Base-by-base conservation (phyloP, 2,888 invertebrate species). In the Meloe dianella region DNA sequence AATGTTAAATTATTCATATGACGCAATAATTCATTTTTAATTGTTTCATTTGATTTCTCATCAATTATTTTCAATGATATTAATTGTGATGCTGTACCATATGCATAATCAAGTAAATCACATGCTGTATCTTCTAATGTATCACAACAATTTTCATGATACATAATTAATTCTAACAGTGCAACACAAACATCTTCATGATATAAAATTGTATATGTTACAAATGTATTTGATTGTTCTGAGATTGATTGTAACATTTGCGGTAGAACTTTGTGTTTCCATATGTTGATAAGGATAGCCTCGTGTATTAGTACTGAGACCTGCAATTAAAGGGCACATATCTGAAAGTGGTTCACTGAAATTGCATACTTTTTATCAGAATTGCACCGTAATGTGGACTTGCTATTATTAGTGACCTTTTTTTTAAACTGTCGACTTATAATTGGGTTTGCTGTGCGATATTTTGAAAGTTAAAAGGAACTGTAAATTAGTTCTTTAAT, bases 181-280 rank as follows among this genome's bases (percentile, higher is more conserved):
- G 94, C 92, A 29, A 94, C 88, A 0, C 90, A 89, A 0, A 92
- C 90, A 0, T 91, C 81, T 74, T 83, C 82, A 61, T 83, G 82
- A 58, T 80, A 83, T 3, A 82, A 69, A 47, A 83, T 71, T 78
- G 93, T 91, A 75, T 95, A 94, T 57, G 92, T 86, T 12, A 93
- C 86, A 78, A 95, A 93, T 5, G 91, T 91, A 70, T 90, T 90
- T 56, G 86, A 82, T 0, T 92, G 91, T 60, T 90, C 87, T 0
- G 89, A 87, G 74, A 90, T 87, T 17, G 90, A 79, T 77, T 91
- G 89, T 30, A 93, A 78, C n/a, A 96, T 85, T 79, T 90, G 87
- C 0, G 94, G 92, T 74, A 95, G 89, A 24, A 96, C 88, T 79
- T 93, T 92, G 65, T 90, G 86, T 73, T 93, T 93, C 96, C 96